Evolutionary conservation across 2,113 vertebrate genomes (phyloP), one percentile per base, ranked within the genome.

Genomic region (Cervus canadensis): DNA sequence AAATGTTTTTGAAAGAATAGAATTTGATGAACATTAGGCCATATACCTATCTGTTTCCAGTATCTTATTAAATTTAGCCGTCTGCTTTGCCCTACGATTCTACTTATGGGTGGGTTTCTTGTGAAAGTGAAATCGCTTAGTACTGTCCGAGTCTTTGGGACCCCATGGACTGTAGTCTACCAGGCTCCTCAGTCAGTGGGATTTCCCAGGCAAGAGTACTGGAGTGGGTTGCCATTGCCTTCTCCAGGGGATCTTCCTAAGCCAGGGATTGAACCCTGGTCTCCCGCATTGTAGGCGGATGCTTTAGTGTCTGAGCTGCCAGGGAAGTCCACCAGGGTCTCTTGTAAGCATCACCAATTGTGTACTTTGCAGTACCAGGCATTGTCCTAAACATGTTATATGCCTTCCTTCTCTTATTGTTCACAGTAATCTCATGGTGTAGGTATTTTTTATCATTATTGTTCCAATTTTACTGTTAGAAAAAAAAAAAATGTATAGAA

Each of bases 311-410:
- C 67, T 40, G 10, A 74, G 67, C n/a, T 74, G 36, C 67, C 36
- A 74, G n/a, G 36, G 36, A 74, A 74, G 36, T 25, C 67, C 10
- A 40, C n/a, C 67, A 74, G 21, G 10, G 26, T 48, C 40, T 59
- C 52, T 45, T 52, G 21, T 85, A 93, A 64, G 57, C 82, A 87
- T 87, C 84, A 62, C 13, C 45, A 88, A 5, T 36, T 76, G 14
- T 13, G 7, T 87, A 21, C 74, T 94, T 74, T 62, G 36, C 52
- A 33, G 28, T 62, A 33, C 23, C 30, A 62, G 50, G n/a, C 56
- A 87, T 96, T 60, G n/a, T 82, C 62, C 30, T 56, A 91, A 96
- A 54, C n/a, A 82, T 45, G 60, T 45, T 62, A 10, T 87, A 45
- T 91, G 25, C 2, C 5, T 48, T 87, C 30, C 56, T 74, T 62